Evolutionary conservation across 2,888 invertebrate genomes (phyloP).

Genomic region (Amphimallon solstitiale): DNA sequence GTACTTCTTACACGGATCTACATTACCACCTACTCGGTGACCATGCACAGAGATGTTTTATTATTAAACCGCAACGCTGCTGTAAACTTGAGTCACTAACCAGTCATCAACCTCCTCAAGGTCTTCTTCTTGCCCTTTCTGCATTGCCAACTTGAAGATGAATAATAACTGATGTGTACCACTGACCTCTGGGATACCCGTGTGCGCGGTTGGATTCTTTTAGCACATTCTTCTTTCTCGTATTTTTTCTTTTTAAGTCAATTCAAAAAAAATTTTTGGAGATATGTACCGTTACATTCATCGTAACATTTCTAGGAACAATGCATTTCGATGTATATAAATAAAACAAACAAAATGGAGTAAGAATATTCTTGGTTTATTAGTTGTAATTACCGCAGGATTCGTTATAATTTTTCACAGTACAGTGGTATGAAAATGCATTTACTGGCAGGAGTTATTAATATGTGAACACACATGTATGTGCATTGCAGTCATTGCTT

Average conservation of each 20-base stretch:
- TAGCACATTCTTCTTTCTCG: constrained; percentile 9
- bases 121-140: constrained; percentile 47
- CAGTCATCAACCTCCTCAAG: constrained; percentile 59
- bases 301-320: no score
- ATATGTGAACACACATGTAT: no score
- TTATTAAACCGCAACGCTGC: constrained; percentile 40
- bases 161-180: constrained; percentile 36
- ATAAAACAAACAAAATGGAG: no score
- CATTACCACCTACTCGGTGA: constrained; percentile 25
- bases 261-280: no score
- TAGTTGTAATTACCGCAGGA: no score
- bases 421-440: no score
- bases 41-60: constrained; percentile 26
- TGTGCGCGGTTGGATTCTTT: background rate
- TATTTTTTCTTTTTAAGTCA: background rate
- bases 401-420: no score
- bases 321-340: no score
- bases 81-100: constrained; percentile 47
- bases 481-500: no score
- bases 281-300: no score
- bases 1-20: constrained; percentile 6
- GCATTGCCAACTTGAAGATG: constrained; percentile 30
- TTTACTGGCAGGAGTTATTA: no score
- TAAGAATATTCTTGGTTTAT: no score
- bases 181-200: constrained; percentile 15